These are phyloP conservation scores for Protosalanx chinensis DNA, from an alignment of 2,797 vertebrate species.

Conservation along the genomic window DNA sequence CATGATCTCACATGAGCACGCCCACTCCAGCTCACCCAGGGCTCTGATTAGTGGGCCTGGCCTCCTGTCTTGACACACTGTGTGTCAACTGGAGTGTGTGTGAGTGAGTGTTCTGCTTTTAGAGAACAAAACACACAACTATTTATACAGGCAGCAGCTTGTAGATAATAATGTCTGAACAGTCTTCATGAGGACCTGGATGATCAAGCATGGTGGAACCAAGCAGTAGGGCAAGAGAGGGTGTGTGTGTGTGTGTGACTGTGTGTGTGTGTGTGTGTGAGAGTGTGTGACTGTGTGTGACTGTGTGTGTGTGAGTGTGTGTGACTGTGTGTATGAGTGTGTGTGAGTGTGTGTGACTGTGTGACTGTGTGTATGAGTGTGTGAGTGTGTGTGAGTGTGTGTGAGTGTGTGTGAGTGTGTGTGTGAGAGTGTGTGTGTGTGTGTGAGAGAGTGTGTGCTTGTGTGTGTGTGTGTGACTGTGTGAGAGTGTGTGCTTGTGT, in stretches of 20 bases:
- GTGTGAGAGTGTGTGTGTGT: no score
- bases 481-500: background rate
- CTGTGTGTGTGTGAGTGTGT: no score
- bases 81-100: constrained; percentile 3
- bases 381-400: no score
- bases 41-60: background rate
- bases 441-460: no score
- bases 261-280: no score
- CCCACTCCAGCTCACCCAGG: background rate
- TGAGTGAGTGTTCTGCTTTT: constrained; percentile 9
- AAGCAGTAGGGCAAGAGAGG: background rate
- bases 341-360: no score
- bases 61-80: constrained; percentile 4
- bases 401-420: no score
- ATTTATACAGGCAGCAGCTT: constrained; percentile 8
- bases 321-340: no score
- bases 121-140: constrained; percentile 3
- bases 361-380: no score
- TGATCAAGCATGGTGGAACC: background rate
- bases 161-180: constrained; percentile 9
- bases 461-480: no score
- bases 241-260: background rate
- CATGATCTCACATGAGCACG: background rate
- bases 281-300: no score
- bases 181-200: background rate